Evolutionary conservation across 2,113 vertebrate species (phyloP).

Genomic region (Xiphophorus maculatus): DNA sequence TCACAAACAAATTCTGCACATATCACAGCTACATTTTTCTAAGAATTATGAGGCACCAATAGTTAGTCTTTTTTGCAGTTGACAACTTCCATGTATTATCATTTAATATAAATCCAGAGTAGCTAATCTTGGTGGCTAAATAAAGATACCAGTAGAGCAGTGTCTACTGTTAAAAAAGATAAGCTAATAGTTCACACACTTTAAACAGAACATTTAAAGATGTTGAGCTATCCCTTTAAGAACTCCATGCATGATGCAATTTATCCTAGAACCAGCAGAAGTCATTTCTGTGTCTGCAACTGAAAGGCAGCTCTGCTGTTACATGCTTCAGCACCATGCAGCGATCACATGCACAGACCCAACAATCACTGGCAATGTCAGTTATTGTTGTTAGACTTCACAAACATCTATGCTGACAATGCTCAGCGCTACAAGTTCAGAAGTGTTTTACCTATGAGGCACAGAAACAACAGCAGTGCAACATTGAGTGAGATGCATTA

Average conservation of each 20-base stretch:
- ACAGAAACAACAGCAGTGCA: background rate
- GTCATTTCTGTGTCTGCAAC: background rate
- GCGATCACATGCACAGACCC: background rate
- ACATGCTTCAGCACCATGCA: background rate
- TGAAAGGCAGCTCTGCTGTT: background rate
- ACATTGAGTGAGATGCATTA: background rate
- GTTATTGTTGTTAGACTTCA: conserved; percentile 9
- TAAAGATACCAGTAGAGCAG: too few relatives aligned
- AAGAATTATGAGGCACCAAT: background rate
- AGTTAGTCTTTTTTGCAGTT: background rate
- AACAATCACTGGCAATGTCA: background rate
- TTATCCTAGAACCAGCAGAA: background rate
- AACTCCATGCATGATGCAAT: background rate
- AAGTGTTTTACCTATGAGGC: background rate
- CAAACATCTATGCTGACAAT: background rate
- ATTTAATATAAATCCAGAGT: background rate
- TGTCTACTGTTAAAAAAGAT: too few relatives aligned
- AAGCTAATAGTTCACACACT: background rate
- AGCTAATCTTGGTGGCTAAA: background rate
- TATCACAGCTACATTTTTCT: background rate
- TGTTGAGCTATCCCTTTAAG: background rate
- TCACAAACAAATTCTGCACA: too few relatives aligned
- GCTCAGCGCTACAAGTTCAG: conserved; percentile 1
- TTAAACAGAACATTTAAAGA: background rate
- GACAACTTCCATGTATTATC: background rate